Evolutionary conservation across 1,140 invertebrate species (phyloP).

Genomic region (Drosophila grimshawi): DNA sequence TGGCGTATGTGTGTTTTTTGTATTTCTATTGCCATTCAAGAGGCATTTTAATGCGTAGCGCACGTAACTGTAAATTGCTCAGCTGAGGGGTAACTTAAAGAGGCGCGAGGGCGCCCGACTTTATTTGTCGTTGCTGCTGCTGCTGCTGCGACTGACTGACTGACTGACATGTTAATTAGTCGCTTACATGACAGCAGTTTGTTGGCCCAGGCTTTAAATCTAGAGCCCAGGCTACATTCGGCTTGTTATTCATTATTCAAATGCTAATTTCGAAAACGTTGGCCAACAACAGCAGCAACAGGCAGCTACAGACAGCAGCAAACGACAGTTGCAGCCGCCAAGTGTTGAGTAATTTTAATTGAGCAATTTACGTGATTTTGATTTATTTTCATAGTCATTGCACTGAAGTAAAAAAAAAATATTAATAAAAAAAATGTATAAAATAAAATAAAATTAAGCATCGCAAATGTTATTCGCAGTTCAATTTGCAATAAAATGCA

Average conservation of each 20-base stretch:
- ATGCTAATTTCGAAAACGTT: constrained; percentile 71
- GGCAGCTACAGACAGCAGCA: constrained; percentile 8
- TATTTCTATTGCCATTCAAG: constrained; percentile 64
- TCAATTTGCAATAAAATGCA: neutral
- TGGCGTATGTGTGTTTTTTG: constrained; percentile 18
- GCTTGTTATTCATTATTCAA: constrained; percentile 66
- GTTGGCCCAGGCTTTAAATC: constrained; percentile 57
- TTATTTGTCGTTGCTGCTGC: constrained; percentile 19
- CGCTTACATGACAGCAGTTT: constrained; percentile 82
- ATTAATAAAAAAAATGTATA: constrained; percentile 1
- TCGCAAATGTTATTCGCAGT: constrained; percentile 7
- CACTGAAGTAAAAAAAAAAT: constrained; percentile 6
- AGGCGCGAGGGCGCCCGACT: constrained; percentile 28
- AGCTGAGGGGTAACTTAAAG: constrained; percentile 12
- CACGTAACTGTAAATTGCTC: constrained; percentile 53
- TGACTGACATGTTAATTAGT: constrained; percentile 84
- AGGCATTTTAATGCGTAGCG: constrained; percentile 58
- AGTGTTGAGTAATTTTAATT: constrained; percentile 74
- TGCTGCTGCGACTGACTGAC: constrained; percentile 34
- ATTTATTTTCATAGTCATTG: constrained; percentile 59
- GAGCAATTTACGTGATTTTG: constrained; percentile 76
- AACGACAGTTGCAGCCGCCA: constrained; percentile 14
- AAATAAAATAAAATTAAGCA: constrained; percentile 1
- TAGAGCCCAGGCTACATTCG: constrained; percentile 28
- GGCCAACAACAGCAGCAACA: constrained; percentile 43